These are phyloP conservation scores for Anodontia alba DNA, from an alignment of 2,888 invertebrate species.

Conservation along the genomic window DNA sequence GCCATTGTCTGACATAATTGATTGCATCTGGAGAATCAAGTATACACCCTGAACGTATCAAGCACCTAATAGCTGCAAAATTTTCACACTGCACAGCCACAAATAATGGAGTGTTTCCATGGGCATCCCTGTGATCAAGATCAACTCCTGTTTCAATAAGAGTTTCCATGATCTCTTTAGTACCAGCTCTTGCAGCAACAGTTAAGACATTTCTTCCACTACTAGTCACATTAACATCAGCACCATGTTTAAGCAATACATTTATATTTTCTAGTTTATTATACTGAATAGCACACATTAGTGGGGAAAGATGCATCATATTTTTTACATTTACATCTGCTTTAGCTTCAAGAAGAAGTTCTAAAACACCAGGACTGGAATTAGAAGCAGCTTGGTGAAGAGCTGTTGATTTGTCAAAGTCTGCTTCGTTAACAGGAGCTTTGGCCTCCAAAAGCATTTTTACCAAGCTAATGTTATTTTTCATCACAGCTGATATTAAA, in stretches of 20 bases:
- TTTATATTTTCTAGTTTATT: constrained; percentile 44
- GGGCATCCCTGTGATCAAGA: constrained; percentile 51
- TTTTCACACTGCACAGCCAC: constrained; percentile 50
- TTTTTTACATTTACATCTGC: constrained; percentile 48
- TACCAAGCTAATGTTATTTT: constrained; percentile 35
- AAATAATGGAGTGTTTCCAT: constrained; percentile 51
- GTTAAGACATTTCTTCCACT: constrained; percentile 44
- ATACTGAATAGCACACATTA: constrained; percentile 47
- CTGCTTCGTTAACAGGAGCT: constrained; percentile 46
- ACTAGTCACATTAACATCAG: constrained; percentile 42
- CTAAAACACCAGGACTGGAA: constrained; percentile 35
- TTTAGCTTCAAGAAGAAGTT: constrained; percentile 41
- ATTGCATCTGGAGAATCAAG: constrained; percentile 39
- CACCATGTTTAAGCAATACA: constrained; percentile 44
- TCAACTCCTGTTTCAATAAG: constrained; percentile 51
- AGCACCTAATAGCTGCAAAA: constrained; percentile 48
- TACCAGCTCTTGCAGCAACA: constrained; percentile 47
- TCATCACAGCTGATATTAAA: constrained; percentile 43
- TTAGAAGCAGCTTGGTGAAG: constrained; percentile 50
- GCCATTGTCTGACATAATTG: constrained; percentile 22
- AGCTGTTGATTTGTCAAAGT: constrained; percentile 46
- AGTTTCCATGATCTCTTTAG: constrained; percentile 36
- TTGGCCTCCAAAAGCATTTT: constrained; percentile 42
- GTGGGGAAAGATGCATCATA: constrained; percentile 47
- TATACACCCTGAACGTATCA: constrained; percentile 47